phyloP scores from a whole-genome alignment of 2,888 invertebrate genomes.

The Microchrysa polita region DNA sequence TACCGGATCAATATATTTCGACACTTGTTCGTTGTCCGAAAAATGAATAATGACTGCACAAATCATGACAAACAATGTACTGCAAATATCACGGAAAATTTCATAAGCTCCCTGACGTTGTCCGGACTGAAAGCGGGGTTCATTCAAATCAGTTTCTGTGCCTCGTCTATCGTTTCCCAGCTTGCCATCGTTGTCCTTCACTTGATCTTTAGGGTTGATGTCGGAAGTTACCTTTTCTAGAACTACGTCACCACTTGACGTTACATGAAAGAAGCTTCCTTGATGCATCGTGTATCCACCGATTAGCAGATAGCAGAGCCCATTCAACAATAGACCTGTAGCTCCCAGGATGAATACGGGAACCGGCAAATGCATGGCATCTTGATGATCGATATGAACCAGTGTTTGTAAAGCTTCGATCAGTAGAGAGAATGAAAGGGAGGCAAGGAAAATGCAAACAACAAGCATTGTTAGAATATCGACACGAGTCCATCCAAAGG shows the following conservation, averaged over 20 bases:
- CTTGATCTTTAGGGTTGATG: constrained; percentile 62
- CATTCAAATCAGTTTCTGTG: constrained; percentile 53
- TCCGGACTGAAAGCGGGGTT: constrained; percentile 50
- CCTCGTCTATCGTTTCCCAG: constrained; percentile 41
- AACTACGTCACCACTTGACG: constrained; percentile 70
- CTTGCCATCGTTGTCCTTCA: constrained; percentile 53
- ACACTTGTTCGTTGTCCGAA: constrained; percentile 68
- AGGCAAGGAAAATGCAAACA: constrained; percentile 83
- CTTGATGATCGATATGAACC: constrained; percentile 77
- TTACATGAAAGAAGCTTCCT: constrained; percentile 74
- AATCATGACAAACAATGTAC: constrained; percentile 79
- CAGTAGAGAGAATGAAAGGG: constrained; percentile 82
- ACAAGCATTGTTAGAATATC: constrained; percentile 86
- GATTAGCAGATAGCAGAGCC: constrained; percentile 80
- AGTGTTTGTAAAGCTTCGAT: constrained; percentile 85
- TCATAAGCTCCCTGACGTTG: constrained; percentile 70
- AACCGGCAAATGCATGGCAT: constrained; percentile 78
- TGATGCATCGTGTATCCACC: constrained; percentile 82
- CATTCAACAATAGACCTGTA: constrained; percentile 77
- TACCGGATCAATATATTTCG: constrained; percentile 79
- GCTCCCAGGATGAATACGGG: constrained; percentile 78
- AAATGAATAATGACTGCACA: constrained; percentile 71
- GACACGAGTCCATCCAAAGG: constrained; percentile 92
- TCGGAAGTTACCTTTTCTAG: constrained; percentile 67
- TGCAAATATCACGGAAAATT: constrained; percentile 71